phyloP scores from a whole-genome alignment of 1,140 invertebrate species.

The Tetramorium parvispinum region DNA sequence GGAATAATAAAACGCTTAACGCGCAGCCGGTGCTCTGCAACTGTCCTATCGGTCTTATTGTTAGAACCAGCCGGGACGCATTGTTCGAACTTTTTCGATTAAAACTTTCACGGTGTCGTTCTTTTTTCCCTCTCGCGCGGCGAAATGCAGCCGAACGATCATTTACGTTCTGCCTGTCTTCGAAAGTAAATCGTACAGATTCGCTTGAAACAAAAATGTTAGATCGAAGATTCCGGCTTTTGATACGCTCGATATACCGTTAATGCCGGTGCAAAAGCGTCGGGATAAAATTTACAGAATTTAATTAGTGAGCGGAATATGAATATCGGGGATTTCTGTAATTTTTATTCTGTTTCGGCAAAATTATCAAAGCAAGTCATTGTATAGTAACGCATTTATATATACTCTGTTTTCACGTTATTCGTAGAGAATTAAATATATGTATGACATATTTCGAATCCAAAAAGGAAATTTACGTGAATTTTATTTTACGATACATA shows the following conservation, averaged over 20 bases:
- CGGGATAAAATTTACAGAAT: neutral
- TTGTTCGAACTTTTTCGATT: slow-evolving; percentile 79
- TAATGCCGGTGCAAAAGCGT: neutral
- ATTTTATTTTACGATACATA: neutral
- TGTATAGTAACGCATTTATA: neutral
- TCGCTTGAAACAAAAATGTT: neutral
- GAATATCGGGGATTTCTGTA: neutral
- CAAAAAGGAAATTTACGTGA: neutral
- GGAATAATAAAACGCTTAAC: slow-evolving; percentile 67
- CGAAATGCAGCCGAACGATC: slow-evolving; percentile 63
- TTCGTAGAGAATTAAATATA: neutral
- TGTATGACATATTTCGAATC: neutral
- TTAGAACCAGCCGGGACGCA: slow-evolving; percentile 64
- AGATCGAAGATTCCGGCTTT: neutral
- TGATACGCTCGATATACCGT: neutral
- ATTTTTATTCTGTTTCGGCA: neutral
- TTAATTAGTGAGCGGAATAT: neutral
- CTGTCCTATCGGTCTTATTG: slow-evolving; percentile 68
- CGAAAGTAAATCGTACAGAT: slow-evolving; percentile 50
- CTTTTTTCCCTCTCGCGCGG: slow-evolving; percentile 32
- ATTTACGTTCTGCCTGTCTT: slow-evolving; percentile 60
- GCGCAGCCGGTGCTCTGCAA: slow-evolving; percentile 19
- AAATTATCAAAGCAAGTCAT: neutral
- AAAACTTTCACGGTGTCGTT: slow-evolving; percentile 71
- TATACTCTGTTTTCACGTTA: neutral